phyloP scores from a whole-genome alignment of 1,140 invertebrate species.

The Steinernema khuongi region DNA sequence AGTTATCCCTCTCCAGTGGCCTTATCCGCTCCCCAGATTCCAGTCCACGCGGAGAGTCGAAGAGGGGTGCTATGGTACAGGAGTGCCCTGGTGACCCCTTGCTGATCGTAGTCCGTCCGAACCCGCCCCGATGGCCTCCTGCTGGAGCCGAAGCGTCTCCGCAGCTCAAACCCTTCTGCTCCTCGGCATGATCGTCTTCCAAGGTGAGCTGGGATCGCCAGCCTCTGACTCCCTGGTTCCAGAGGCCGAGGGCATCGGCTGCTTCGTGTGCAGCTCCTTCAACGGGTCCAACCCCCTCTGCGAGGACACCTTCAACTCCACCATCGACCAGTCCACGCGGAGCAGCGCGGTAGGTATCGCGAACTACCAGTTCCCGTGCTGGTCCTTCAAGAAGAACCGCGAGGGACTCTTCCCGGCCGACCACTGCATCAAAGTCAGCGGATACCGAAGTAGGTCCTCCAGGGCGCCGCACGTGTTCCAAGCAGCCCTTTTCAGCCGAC shows the following conservation, averaged over 20 bases:
- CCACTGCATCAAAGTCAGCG: slow-evolving; percentile 87
- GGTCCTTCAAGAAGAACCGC: slow-evolving; percentile 81
- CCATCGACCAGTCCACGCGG: slow-evolving; percentile 32
- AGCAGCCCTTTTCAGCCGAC: slow-evolving; percentile 49
- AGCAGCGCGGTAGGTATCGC: slow-evolving; percentile 67
- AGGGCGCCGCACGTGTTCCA: neutral
- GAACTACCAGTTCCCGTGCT: slow-evolving; percentile 81
- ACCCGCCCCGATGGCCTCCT: neutral
- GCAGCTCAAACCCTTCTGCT: neutral
- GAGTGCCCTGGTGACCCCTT: neutral
- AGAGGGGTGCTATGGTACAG: slow-evolving; percentile 3
- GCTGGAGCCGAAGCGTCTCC: neutral
- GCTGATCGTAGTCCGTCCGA: neutral
- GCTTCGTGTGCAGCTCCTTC: slow-evolving; percentile 89
- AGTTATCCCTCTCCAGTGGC: too few relatives aligned
- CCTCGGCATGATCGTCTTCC: neutral
- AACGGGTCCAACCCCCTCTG: slow-evolving; percentile 75
- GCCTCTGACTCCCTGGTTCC: slow-evolving; percentile 16
- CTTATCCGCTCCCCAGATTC: too few relatives aligned
- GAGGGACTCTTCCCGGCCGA: slow-evolving; percentile 91
- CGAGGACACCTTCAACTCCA: slow-evolving; percentile 85
- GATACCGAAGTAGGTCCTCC: slow-evolving; percentile 70
- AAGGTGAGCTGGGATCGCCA: neutral
- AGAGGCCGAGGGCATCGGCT: slow-evolving; percentile 71
- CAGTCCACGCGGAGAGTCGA: too few relatives aligned